Evolutionary conservation across 2,888 invertebrate species (phyloP), one percentile per base, ranked within the genome.

Genomic region (Agrotis segetum): DNA sequence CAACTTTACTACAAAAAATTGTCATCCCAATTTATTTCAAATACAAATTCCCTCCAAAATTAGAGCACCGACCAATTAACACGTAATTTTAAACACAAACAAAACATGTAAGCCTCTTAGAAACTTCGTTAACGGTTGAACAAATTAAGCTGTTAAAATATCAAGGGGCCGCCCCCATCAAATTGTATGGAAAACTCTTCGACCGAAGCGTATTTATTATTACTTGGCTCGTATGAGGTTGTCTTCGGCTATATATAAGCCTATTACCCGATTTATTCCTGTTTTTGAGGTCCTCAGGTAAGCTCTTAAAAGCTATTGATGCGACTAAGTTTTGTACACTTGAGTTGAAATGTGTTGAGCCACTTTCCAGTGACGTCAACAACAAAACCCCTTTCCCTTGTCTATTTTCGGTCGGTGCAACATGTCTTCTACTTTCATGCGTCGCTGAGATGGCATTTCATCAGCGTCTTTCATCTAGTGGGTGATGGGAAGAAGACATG

Each of bases 71-170:
- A 55, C 46, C 71, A 83, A 83, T 82, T 83, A 83, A 60, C 67
- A 67, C 74, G 61, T 74, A 72, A 82, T 77, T 83, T 68, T 60
- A 53, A 83, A 80, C 59, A 80, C 53, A 76, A 81, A 77, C 77
- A 83, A 70, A 77, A 63, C 71, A 52, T 67, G 59, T 83, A 82
- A 82, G 73, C 82, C 65, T 74, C 84, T 83, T 82, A 77, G 11
- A 44, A 77, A 83, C 66, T 73, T 65, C 59, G 66, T 61, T 72
- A 58, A 53, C 60, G 60, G 58, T 46, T 53, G 49, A 80, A 70
- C 71, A 71, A 73, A 68, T 66, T 83, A 80, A 80, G 67, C 77
- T 67, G 62, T 68, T 76, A 55, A 62, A 70, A 80, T 66, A 77
- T 69, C 71, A 77, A 69, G 66, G 65, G 71, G 79, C 52, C 49